phyloP scores from a whole-genome alignment of 2,113 vertebrate species.

The Eudorcas thomsonii region DNA sequence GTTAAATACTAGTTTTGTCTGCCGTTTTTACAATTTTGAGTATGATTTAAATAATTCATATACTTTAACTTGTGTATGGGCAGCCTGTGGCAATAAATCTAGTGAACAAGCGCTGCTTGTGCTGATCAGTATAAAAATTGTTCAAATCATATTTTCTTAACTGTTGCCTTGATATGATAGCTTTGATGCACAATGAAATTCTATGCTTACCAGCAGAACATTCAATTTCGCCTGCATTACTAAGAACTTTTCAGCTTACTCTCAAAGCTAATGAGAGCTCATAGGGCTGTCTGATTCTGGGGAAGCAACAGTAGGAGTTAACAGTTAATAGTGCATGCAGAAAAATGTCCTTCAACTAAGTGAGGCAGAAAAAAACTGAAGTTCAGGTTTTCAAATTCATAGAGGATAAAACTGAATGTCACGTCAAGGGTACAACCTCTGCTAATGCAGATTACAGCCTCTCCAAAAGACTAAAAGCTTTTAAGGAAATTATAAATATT shows the following conservation, averaged over 20 bases:
- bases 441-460: neutral
- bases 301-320: neutral
- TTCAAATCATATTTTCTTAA: neutral
- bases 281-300: neutral
- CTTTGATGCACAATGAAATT: neutral
- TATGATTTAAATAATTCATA: neutral
- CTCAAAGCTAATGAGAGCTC: neutral
- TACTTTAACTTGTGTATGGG: neutral
- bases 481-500: constrained; percentile 39
- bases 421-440: neutral
- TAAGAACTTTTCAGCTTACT: neutral
- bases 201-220: neutral
- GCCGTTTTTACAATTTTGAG: neutral
- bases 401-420: neutral
- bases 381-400: neutral
- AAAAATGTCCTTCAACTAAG: neutral
- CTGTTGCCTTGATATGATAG: neutral
- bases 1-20: neutral
- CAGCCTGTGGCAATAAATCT: neutral
- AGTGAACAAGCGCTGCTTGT: neutral
- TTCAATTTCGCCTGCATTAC: neutral
- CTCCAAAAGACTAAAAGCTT: constrained; percentile 23
- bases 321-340: neutral
- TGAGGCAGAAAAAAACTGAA: neutral
- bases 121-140: neutral